These are phyloP conservation scores for Augochlorella aurata DNA, from an alignment of 2,888 invertebrate genomes.

Conservation along the genomic window DNA sequence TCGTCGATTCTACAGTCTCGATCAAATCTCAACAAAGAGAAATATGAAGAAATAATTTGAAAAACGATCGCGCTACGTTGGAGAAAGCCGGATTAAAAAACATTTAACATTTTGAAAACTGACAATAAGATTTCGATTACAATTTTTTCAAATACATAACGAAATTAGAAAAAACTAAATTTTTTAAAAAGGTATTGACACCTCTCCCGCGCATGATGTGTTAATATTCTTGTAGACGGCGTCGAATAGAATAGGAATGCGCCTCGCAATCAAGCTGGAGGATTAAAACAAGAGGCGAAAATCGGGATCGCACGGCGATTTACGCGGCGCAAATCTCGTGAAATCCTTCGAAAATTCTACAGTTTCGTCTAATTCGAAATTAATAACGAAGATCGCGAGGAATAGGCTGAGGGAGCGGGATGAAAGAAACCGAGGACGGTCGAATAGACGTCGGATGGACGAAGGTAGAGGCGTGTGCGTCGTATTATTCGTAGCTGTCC, in stretches of 20 bases:
- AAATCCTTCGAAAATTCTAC: neutral
- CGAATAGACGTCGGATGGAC: constrained; percentile 50
- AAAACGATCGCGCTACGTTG: too few relatives aligned
- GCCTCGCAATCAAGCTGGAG: neutral
- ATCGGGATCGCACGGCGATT: neutral
- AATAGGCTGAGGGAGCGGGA: constrained; percentile 2
- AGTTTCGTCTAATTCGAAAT: constrained; percentile 39
- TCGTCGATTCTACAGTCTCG: too few relatives aligned
- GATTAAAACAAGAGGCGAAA: neutral
- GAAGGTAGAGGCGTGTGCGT: constrained; percentile 52
- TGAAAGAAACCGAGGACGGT: constrained; percentile 25
- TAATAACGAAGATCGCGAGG: constrained; percentile 39
- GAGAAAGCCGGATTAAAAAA: too few relatives aligned
- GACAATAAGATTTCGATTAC: too few relatives aligned
- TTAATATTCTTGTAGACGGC: neutral
- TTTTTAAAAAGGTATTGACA: too few relatives aligned
- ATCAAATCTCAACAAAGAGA: too few relatives aligned
- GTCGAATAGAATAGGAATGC: neutral
- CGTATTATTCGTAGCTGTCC: constrained; percentile 74
- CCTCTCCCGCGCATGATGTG: too few relatives aligned
- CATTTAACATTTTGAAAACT: too few relatives aligned
- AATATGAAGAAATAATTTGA: neutral
- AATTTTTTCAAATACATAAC: too few relatives aligned
- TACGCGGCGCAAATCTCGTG: neutral
- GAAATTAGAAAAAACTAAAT: too few relatives aligned